Evolutionary conservation across 2,113 vertebrate genomes (phyloP), one percentile per base, ranked within the genome.

Genomic region (Ceyx cyanopectus): DNA sequence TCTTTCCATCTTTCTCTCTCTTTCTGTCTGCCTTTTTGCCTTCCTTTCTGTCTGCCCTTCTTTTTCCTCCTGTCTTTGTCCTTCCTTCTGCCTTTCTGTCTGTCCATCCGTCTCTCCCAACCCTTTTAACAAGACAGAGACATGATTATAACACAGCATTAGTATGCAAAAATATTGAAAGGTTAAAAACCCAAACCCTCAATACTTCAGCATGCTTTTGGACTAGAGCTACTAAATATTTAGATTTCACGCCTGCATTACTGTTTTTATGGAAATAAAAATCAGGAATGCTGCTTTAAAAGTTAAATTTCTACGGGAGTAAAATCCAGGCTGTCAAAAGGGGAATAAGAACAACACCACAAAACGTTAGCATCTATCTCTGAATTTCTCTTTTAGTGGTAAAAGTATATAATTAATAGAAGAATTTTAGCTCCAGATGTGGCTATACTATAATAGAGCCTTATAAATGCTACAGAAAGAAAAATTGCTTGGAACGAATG

Each of bases 391-490:
- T 98, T 98, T 98, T 96, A 84, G 95, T 97, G 96, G 95, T 97
- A 97, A 97, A 98, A 98, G 97, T 98, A 97, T 97, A 97, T 98
- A 98, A 98, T 98, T 98, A 98, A 98, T 98, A 98, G 96, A 97
- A 97, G 97, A 98, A 98, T 98, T 98, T 98, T 98, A 97, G 98
- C 98, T 99, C 98, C 98, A 99, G 98, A 99, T 99, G 99, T 99
- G 99, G 98, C 99, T 99, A 98, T 98, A 98, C 98, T 99, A 99
- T 98, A 99, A 99, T 99, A 98, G 98, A 98, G 98, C 98, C 98
- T 99, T 99, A 98, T 99, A 98, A 99, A 98, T 90, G 98, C 98
- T 98, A 98, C 97, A 98, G 98, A 98, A 98, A 98, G 98, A 98
- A 98, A 98, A 98, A 98, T 98, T 98, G 98, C 98, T 98, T 98